Evolutionary conservation across 2,797 vertebrate species (phyloP).

Genomic region (Aulostomus chinensis): DNA sequence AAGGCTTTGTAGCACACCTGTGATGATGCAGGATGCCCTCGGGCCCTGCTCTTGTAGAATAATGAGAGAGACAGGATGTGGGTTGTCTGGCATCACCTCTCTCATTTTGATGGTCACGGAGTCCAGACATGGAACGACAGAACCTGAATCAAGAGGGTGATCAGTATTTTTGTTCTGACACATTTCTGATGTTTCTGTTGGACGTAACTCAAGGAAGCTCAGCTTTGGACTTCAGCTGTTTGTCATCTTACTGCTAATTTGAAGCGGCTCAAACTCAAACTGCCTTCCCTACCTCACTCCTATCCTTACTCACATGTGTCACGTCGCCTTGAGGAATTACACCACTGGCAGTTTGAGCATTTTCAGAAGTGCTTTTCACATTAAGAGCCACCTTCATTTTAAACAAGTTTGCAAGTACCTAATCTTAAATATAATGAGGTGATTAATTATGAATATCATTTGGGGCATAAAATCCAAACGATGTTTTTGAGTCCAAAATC

Average conservation of each 20-base stretch:
- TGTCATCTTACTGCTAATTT: not conserved
- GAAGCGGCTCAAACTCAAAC: no score
- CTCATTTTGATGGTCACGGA: slow-evolving; percentile 3
- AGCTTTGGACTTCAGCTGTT: not conserved
- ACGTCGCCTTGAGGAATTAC: no score
- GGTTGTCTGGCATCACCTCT: slow-evolving; percentile 1
- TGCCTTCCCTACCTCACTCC: no score
- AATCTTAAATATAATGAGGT: no score
- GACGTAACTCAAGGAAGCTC: not conserved
- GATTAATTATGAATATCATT: no score
- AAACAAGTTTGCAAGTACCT: no score
- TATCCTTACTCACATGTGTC: no score
- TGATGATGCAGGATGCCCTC: slow-evolving; percentile 1
- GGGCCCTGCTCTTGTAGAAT: slow-evolving; percentile 2
- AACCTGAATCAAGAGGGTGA: not conserved
- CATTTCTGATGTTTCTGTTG: not conserved
- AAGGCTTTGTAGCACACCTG: not conserved
- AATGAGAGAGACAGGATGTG: slow-evolving; percentile 14
- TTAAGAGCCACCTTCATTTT: no score
- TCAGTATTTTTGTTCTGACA: not conserved
- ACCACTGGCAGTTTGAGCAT: no score
- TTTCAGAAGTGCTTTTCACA: no score
- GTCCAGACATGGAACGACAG: not conserved
- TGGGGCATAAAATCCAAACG: no score
- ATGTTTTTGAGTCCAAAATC: no score